Base-by-base conservation (phyloP, 1,140 invertebrate genomes). In the Mya arenaria region DNA sequence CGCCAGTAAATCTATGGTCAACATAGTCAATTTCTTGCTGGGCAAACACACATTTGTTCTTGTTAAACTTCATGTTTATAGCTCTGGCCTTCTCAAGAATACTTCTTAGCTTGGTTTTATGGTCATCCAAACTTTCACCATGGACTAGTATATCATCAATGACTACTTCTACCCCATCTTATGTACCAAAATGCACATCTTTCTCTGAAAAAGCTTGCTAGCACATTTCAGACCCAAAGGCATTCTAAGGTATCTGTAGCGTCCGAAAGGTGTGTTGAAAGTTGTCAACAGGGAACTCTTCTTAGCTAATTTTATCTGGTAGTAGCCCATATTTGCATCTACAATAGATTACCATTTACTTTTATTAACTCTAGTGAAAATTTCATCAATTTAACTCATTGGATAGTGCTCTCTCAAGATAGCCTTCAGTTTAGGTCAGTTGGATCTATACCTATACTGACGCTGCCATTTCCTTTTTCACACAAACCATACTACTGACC, bases 401-500 rank as follows among this genome's bases (percentile, higher is more conserved):
- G 68, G 48, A 56, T 80, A 84, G 37, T 82, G 81, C 63, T 82
- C 69, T 28, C 92, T 75, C 82, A 90, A 91, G 17, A 94, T 91
- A 48, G 83, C 88, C n/a, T n/a, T 79, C 87, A 89, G 88, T 94
- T 94, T 66, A 94, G 87, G 63, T 93, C 90, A 44, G 81, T 87
- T 4, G 94, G 94, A 88, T 94, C 93, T 23, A 94, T 75, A 85
- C 93, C 94, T 34, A 94, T 88, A 66, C 94, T 83, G 23, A 94
- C 68, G 37, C 89, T 74, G 30, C 89, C 90, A 66, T 82, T 63
- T 19, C 62, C 36, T 85, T 85, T 28, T 58, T 4, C 1, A 68
- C 58, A 25, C 80, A 25, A 8, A 72, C 63, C 17, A 81, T 56
- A 15, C 71, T 48, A 44, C 68, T 83, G 4, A 85, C 84, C 80